These are phyloP conservation scores for Heliconius charithonia DNA, from an alignment of 2,888 invertebrate genomes.

Conservation along the genomic window DNA sequence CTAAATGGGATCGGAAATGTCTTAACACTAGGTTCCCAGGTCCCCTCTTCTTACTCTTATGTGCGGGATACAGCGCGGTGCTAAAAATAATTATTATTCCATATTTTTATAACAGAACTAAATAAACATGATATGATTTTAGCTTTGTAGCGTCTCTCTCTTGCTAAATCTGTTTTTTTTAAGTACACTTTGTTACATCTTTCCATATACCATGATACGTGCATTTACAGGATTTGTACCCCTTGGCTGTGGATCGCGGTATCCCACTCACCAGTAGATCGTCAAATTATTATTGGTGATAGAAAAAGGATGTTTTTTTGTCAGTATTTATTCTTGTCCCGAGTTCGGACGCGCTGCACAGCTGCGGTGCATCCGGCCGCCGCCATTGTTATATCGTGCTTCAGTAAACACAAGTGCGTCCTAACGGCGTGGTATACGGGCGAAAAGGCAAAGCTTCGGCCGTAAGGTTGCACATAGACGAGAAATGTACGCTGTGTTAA, in stretches of 20 bases:
- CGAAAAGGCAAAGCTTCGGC: constrained; percentile 6
- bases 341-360: constrained; percentile 60
- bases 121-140: no score
- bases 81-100: no score
- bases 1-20: no score
- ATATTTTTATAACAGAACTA: no score
- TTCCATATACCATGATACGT: not conserved
- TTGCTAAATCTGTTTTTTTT: not conserved
- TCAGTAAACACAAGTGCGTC: constrained; percentile 45
- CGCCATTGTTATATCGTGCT: constrained; percentile 26
- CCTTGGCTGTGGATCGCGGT: not conserved
- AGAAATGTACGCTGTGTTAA: not conserved
- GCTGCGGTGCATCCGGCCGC: constrained; percentile 70
- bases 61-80: no score
- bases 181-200: not conserved
- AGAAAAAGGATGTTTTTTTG: constrained; percentile 53
- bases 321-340: constrained; percentile 47
- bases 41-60: no score
- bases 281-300: constrained; percentile 11
- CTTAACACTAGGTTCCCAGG: no score
- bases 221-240: not conserved
- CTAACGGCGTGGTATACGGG: constrained; percentile 22
- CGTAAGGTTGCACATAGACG: not conserved
- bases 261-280: not conserved
- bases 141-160: not conserved